phyloP scores from a whole-genome alignment of 2,888 invertebrate species.

The Metallyticus violacea region DNA sequence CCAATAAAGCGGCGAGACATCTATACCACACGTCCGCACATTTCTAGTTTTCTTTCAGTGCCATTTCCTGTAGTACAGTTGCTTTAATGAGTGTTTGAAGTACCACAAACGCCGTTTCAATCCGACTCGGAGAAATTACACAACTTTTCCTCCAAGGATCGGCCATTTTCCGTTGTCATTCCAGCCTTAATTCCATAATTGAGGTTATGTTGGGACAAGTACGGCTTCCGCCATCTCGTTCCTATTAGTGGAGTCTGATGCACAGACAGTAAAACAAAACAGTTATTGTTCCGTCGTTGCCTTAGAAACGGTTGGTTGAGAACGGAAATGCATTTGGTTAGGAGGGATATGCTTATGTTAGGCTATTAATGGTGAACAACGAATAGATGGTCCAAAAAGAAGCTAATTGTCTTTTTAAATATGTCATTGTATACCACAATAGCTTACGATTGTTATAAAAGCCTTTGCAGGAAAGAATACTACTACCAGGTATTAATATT shows the following conservation, averaged over 20 bases:
- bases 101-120: neutral
- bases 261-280: neutral
- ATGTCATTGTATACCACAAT: too few relatives aligned
- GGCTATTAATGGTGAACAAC: neutral
- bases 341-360: neutral
- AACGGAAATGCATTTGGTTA: neutral
- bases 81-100: neutral
- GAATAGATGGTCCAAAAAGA: neutral
- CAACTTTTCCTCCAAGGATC: neutral
- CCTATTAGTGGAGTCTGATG: neutral
- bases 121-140: neutral
- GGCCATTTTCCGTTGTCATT: too few relatives aligned
- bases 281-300: neutral
- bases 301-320: neutral
- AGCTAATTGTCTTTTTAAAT: neutral
- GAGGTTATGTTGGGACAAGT: neutral
- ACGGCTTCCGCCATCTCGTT: neutral
- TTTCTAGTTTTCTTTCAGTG: neutral
- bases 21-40: neutral
- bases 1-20: neutral
- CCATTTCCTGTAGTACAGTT: neutral
- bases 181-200: neutral
- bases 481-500: too few relatives aligned
- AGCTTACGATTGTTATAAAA: too few relatives aligned
- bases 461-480: too few relatives aligned